phyloP scores from a whole-genome alignment of 2,888 invertebrate genomes.

The Yponomeuta evonymella region DNA sequence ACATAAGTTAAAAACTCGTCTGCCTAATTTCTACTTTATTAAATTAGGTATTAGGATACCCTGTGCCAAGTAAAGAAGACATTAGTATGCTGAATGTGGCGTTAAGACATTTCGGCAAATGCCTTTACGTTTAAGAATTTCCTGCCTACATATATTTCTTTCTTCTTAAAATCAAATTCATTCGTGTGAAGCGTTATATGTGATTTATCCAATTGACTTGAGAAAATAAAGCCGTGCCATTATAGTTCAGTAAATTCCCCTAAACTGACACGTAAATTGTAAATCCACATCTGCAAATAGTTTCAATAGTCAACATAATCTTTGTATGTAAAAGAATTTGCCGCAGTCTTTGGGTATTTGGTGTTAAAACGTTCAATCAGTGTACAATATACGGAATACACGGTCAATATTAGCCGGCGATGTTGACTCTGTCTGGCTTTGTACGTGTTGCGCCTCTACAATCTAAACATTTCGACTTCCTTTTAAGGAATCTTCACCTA shows the following conservation, averaged over 20 bases:
- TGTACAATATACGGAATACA: conserved; percentile 48
- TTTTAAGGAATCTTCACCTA: not conserved
- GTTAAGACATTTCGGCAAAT: not conserved
- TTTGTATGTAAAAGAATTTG: conserved; percentile 42
- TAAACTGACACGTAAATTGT: not conserved
- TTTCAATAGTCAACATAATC: conserved; percentile 27
- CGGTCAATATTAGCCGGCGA: conserved; percentile 51
- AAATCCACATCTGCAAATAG: not conserved
- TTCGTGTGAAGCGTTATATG: not conserved
- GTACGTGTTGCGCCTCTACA: conserved; percentile 2
- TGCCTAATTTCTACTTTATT: not conserved
- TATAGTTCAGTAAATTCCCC: conserved; percentile 23
- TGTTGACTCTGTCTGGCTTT: conserved; percentile 56
- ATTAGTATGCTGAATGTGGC: not conserved
- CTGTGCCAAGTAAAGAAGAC: not conserved
- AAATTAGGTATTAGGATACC: not conserved
- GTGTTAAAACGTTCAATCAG: conserved; percentile 64
- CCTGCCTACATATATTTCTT: not conserved
- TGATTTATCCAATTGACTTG: not conserved
- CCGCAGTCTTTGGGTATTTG: conserved; percentile 37
- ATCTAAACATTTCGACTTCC: not conserved
- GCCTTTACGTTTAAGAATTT: not conserved
- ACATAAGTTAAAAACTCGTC: conserved; percentile 17
- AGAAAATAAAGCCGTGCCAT: not conserved
- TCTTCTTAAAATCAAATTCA: not conserved